Evolutionary conservation across 2,113 vertebrate species (phyloP), one percentile per base, ranked within the genome.

Genomic region (Brienomyrus longianalis): DNA sequence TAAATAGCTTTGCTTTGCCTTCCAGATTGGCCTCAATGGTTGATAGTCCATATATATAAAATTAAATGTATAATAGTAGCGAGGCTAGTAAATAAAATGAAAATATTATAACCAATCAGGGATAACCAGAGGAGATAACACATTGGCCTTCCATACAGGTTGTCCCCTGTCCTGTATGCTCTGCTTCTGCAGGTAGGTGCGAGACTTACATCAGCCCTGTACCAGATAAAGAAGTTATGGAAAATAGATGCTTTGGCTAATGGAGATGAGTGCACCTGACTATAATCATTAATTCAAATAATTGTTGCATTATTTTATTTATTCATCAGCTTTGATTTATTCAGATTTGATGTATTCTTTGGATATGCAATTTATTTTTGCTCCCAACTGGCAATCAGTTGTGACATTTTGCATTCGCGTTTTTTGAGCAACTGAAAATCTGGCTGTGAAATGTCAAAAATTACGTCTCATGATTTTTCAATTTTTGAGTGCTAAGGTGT

Each of bases 331-430:
- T 45, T 23, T 84, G 83, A 47, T 45, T 86, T 86, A 27, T 86
- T 27, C 8, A 15, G 10, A 27, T 51, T 86, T 31, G 83, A 51
- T 27, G 19, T 50, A 51, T 50, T 50, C 45, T 23, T n/a, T 85
- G 35, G 15, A 83, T 48, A 21, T 80, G 39, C 19, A 17, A 80
- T 43, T 80, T 80, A 80, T 80, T 80, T 80, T 80, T 19, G 35
- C 45, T 48, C 23, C 43, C 45, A 11, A 51, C 45, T 31, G 83
- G 51, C 85, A 87, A 87, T 87, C 85, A 87, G 11, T 87, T 56
- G 27, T 87, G 85, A 87, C 85, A 87, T 87, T 87, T 87, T 17
- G 3, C 27, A 86, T 86, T 50, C 51, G 54, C 52, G 39, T 52
- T 52, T 86, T 52, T 27, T 11, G 48, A 52, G 48, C 84, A 52